These are phyloP conservation scores for Diplodus sargus DNA, from an alignment of 2,797 vertebrate species.

Conservation along the genomic window DNA sequence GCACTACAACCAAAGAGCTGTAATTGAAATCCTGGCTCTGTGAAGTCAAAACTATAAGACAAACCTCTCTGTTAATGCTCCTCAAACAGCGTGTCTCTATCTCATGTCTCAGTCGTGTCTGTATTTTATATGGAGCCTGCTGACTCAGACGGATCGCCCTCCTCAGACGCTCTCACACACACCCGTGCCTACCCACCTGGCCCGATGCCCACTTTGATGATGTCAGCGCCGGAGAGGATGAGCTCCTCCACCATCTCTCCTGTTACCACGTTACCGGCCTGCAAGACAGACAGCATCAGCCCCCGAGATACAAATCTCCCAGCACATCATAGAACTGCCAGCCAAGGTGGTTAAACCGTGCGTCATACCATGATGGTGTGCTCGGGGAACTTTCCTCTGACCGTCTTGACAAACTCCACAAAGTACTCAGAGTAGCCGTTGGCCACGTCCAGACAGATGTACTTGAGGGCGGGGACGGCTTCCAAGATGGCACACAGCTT, in stretches of 20 bases:
- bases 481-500: conserved; percentile 90
- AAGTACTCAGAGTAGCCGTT: conserved; percentile 98
- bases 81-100: not conserved
- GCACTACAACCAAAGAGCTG: not conserved
- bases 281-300: conserved; percentile 37
- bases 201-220: conserved; percentile 99
- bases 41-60: not conserved
- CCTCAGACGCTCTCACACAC: conserved; percentile 8
- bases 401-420: conserved; percentile 96
- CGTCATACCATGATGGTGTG: conserved; percentile 97
- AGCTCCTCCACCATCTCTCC: conserved; percentile 99
- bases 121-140: not conserved
- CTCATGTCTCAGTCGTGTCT: not conserved
- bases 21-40: not conserved
- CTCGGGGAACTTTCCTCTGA: conserved; percentile 91
- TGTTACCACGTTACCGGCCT: conserved; percentile 99
- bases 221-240: conserved; percentile 96
- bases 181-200: conserved; percentile 87
- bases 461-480: conserved; percentile 91
- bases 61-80: not conserved
- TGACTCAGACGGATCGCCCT: not conserved
- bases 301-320: not conserved
- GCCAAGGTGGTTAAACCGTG: too few relatives aligned
- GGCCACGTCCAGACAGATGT: conserved; percentile 98
- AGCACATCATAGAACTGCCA: not conserved